Percentiles rank a stretch among this genome's conserved stretches.
Evolutionary conservation across 2,113 vertebrate species (phyloP).

Genomic region (Prochilodus magdalenae): DNA sequence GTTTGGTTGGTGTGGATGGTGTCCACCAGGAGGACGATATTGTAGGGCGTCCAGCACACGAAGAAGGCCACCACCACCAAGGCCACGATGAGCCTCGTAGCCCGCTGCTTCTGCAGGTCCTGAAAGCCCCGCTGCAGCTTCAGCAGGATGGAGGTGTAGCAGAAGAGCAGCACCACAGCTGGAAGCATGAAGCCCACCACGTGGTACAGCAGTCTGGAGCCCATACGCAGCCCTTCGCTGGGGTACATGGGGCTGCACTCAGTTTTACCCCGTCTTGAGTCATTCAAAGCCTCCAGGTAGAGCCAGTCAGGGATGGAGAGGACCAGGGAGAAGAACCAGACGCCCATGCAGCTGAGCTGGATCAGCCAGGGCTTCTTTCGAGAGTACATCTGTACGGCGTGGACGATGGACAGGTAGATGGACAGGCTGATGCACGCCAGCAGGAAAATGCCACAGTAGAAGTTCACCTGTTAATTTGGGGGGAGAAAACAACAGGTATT

Average conservation of each 20-base stretch:
- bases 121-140: slow-evolving; percentile 73
- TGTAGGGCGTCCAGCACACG: slow-evolving; percentile 85
- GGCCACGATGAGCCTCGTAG: slow-evolving; percentile 79
- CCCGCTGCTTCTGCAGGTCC: slow-evolving; percentile 79
- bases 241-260: slow-evolving; percentile 72
- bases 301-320: slow-evolving; percentile 83
- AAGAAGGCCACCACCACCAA: slow-evolving; percentile 86
- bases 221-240: slow-evolving; percentile 42
- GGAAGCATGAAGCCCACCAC: slow-evolving; percentile 82
- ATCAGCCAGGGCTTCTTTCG: slow-evolving; percentile 67
- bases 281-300: slow-evolving; percentile 54
- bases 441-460: slow-evolving; percentile 88
- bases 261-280: slow-evolving; percentile 56
- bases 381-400: slow-evolving; percentile 86
- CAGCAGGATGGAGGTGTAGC: slow-evolving; percentile 81
- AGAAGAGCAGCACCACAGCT: slow-evolving; percentile 78
- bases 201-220: slow-evolving; percentile 74
- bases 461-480: slow-evolving; percentile 77
- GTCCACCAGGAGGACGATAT: slow-evolving; percentile 79
- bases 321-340: slow-evolving; percentile 82
- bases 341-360: slow-evolving; percentile 72
- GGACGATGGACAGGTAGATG: slow-evolving; percentile 87
- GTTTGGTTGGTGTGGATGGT: slow-evolving; percentile 64
- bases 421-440: slow-evolving; percentile 89
- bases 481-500: too few relatives aligned